phyloP scores from a whole-genome alignment of 30 jellyfish, hydroid and myxozoan species.

The Sanderia malayensis region DNA sequence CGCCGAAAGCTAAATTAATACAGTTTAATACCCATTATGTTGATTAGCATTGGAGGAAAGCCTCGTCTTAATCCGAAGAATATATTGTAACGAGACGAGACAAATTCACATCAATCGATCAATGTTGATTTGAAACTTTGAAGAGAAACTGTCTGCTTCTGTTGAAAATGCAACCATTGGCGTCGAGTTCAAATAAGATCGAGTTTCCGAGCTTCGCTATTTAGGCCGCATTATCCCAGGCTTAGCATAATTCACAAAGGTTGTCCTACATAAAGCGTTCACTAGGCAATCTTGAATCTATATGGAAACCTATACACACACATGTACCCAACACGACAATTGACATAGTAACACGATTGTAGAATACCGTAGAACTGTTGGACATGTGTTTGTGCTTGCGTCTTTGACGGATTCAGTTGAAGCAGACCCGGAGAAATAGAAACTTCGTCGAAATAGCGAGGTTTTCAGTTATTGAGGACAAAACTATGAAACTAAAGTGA shows the following conservation, averaged over 20 bases:
- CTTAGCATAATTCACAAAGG: neutral
- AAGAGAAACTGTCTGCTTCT: neutral
- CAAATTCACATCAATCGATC: neutral
- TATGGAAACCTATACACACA: no score
- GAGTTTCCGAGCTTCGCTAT: neutral
- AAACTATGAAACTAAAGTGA: no score
- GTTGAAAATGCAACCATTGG: neutral
- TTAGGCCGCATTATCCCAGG: neutral
- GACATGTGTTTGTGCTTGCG: no score
- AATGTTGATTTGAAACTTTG: neutral
- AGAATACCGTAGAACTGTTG: no score
- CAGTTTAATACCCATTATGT: slow-evolving; percentile 46
- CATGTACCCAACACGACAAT: no score
- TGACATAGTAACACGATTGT: no score
- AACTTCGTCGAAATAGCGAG: no score
- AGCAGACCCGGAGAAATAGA: no score
- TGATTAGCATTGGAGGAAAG: slow-evolving; percentile 26
- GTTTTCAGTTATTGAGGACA: no score
- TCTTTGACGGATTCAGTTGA: no score
- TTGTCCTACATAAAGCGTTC: neutral
- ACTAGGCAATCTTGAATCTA: neutral
- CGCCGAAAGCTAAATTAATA: slow-evolving; percentile 48
- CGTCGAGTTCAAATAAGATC: slow-evolving; percentile 1
- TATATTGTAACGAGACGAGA: slow-evolving; percentile 34
- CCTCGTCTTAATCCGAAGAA: slow-evolving; percentile 22